Conservation (phyloP, 2,113 vertebrate genomes). For the Setophaga petechia region DNA sequence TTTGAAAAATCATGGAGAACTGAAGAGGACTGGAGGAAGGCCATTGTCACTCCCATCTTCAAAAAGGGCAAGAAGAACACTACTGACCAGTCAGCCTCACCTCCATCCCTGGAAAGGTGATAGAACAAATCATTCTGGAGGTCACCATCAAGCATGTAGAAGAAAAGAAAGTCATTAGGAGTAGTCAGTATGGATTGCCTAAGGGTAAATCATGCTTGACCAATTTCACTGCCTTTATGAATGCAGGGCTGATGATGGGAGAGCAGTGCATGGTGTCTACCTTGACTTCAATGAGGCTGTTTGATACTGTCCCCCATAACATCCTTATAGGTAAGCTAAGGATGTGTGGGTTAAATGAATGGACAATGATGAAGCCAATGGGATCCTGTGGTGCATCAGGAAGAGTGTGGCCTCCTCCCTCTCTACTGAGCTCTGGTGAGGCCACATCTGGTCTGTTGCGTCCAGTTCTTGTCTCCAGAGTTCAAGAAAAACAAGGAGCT, state of each 20-base stretch:
- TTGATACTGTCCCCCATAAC: neutral
- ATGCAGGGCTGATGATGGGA: accelerated
- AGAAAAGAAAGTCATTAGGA: neutral
- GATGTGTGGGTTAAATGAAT: neutral
- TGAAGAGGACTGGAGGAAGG: neutral
- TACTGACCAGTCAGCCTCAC: neutral
- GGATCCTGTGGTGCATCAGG: too few species aligned
- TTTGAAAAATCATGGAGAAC: neutral
- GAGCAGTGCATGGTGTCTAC: neutral
- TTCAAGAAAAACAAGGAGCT: neutral
- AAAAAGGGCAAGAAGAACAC: neutral
- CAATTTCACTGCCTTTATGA: neutral
- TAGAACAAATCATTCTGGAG: neutral
- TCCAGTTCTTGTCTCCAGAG: neutral
- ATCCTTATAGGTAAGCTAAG: neutral
- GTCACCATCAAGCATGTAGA: too few species aligned
- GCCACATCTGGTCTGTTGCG: neutral
- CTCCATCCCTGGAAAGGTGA: neutral
- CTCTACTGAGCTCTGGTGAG: neutral
- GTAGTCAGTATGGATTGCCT: neutral
- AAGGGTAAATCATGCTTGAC: neutral
- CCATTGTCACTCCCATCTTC: neutral
- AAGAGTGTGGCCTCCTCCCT: neutral
- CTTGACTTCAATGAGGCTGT: neutral
- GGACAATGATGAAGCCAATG: neutral